Conservation (phyloP, 2,797 vertebrate genomes). For the Myotis myotis region DNA sequence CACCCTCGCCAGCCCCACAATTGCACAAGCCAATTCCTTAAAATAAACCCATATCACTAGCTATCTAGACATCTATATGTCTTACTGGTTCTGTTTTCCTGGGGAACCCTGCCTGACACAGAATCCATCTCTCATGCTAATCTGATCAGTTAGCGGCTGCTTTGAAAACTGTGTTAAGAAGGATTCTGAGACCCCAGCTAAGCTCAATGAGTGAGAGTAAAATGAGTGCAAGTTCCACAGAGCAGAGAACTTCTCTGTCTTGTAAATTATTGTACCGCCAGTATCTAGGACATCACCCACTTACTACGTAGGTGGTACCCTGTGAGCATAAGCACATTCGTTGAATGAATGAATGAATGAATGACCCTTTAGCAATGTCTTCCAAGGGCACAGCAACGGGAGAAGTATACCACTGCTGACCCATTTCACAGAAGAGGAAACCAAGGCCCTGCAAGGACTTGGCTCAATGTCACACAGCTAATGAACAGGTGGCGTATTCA, state of each 20-base stretch:
- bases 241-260: background rate
- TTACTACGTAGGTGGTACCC: rapidly evolving
- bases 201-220: background rate
- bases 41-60: background rate
- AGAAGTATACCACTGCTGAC: rapidly evolving
- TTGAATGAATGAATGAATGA: background rate
- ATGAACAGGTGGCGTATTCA: background rate
- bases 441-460: background rate
- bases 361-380: background rate
- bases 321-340: no score
- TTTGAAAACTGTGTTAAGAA: background rate
- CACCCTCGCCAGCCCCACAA: background rate
- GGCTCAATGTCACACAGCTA: background rate
- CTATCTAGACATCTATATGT: background rate
- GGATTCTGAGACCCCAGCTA: background rate
- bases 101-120: background rate
- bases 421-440: background rate
- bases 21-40: background rate
- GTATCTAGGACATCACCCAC: background rate
- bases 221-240: background rate
- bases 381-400: background rate
- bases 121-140: background rate
- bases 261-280: background rate
- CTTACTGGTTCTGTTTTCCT: background rate
- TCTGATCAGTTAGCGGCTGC: background rate